phyloP scores from a whole-genome alignment of 2,888 invertebrate genomes.

The Autographa pulchrina region DNA sequence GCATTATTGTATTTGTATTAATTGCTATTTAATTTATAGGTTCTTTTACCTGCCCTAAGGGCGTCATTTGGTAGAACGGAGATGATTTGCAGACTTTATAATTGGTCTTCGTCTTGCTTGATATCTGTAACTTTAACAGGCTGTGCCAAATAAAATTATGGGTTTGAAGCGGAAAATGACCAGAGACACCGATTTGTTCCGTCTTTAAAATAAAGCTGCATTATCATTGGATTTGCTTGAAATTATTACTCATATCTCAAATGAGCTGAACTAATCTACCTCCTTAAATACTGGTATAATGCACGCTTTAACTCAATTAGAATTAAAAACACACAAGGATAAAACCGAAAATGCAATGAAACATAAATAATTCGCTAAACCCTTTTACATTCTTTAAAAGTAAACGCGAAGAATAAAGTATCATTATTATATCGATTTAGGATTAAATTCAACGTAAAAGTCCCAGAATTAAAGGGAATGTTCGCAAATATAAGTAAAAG shows the following conservation, averaged over 20 bases:
- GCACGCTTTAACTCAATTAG: neutral
- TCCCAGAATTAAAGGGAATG: conserved; percentile 34
- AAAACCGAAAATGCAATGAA: neutral
- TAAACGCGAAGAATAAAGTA: conserved; percentile 18
- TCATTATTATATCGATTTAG: conserved; percentile 19
- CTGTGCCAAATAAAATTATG: neutral
- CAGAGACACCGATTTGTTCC: neutral
- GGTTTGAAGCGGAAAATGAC: neutral
- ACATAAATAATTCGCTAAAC: neutral
- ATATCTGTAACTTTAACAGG: neutral
- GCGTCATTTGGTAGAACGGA: neutral
- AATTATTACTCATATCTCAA: neutral
- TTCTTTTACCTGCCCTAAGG: neutral
- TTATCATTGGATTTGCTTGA: neutral
- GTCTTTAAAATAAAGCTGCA: neutral
- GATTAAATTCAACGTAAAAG: conserved; percentile 17
- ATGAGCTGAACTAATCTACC: neutral
- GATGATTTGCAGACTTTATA: neutral
- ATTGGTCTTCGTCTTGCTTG: neutral
- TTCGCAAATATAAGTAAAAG: conserved; percentile 60
- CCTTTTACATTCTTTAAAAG: neutral
- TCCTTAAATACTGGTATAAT: neutral
- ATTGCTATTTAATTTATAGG: neutral
- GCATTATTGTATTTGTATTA: neutral
- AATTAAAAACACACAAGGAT: neutral